A percentile compares a stretch with the other conserved stretches of the same genome.
These are phyloP conservation scores for Cydia strobilella DNA, from an alignment of 1,140 invertebrate species.

Conservation along the genomic window DNA sequence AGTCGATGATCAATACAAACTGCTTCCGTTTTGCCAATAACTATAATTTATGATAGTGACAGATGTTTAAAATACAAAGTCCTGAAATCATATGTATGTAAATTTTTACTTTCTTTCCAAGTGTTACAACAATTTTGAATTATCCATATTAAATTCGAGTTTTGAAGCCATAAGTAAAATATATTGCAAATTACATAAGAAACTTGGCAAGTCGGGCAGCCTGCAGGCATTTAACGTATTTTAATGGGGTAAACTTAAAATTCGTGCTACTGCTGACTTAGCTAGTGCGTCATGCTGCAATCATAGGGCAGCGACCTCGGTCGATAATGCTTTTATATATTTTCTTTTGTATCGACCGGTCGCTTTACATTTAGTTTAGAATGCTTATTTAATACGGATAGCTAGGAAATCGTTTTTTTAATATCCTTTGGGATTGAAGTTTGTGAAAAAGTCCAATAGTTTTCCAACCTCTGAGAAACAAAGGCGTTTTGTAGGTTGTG, in stretches of 20 bases:
- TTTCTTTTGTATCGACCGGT: slow-evolving; percentile 17
- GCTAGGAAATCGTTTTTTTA: neutral
- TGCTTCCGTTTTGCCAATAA: too few species aligned
- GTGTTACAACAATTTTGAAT: neutral
- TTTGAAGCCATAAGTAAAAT: slow-evolving; percentile 16
- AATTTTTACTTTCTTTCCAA: neutral
- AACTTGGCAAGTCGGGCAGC: slow-evolving; percentile 26
- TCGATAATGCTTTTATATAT: slow-evolving; percentile 49
- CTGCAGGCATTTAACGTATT: slow-evolving; percentile 27
- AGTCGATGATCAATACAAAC: too few species aligned
- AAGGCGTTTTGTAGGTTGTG: neutral
- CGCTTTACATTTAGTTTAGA: slow-evolving; percentile 11
- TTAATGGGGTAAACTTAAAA: slow-evolving; percentile 44
- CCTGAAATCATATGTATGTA: neutral
- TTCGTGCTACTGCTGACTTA: slow-evolving; percentile 43
- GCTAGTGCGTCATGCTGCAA: slow-evolving; percentile 46
- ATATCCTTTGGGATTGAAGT: neutral
- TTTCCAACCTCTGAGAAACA: neutral
- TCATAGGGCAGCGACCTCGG: slow-evolving; percentile 62
- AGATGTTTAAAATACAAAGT: neutral
- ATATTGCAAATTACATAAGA: slow-evolving; percentile 10
- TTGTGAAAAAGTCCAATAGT: neutral
- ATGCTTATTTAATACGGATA: neutral
- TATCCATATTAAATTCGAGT: slow-evolving; percentile 3
- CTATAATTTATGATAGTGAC: too few species aligned